Evolutionary conservation across 2,113 vertebrate species (phyloP), one percentile per base, ranked within the genome.

Genomic region (Himantopus leucocephalus): DNA sequence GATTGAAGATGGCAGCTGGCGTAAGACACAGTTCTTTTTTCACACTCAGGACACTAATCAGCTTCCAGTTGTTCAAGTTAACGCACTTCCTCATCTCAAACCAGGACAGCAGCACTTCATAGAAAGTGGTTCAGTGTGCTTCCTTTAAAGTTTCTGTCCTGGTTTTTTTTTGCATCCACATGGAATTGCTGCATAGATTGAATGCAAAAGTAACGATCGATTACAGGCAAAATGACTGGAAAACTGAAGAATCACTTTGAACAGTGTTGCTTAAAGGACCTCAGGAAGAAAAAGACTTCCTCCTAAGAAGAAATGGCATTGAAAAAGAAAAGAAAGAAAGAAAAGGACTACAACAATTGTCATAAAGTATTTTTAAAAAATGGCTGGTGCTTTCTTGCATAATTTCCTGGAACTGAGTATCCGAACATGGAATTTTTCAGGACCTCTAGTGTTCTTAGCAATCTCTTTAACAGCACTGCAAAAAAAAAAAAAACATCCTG

Each of bases 1-100:
- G 99, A 98, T 99, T 96, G 99, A 98, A 96, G 99, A 99, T 88
- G 99, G 99, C 98, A 98, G 97, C 97, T 99, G 99, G 99, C 99
- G 94, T 96, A 99, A 98, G 96, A 99, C 99, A 62, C 98, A 95
- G 94, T 99, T 99, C 96, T 96, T 98, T 96, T 99, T 99, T 97
- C 98, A 98, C 64, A 98, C 99, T 98, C 99, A 99, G 98, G 98
- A 99, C 92, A 98, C 99, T 41, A 97, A 97, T 95, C 99, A 99
- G 95, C 98, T 99, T 92, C 99, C 99, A 52, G 98, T 99, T 43
- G 92, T 98, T 94, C 98, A 99, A 96, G 92, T 99, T 52, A 97
- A 98, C 41, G 97, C 97, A 50, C 97, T 98, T 96, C 96, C 98
- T 96, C 93, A 96, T 91, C 97, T 97, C 79, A 97, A 97, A 95